Evolutionary conservation across 2,113 vertebrate species (phyloP).

Genomic region (Limnothrissa miodon): DNA sequence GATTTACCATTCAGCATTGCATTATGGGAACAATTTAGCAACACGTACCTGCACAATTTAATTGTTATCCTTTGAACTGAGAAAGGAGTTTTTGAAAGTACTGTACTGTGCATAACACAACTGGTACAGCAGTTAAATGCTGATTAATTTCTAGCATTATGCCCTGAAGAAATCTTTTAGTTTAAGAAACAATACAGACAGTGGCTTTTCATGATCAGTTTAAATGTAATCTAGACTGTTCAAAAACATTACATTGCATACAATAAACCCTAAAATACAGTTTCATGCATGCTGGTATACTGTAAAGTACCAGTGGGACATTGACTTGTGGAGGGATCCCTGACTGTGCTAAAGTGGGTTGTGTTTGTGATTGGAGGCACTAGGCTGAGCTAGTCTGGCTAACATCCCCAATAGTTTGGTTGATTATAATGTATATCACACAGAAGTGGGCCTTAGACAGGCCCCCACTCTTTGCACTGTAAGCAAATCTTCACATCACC

Average conservation of each 20-base stretch:
- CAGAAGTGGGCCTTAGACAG: not conserved
- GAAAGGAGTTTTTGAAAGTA: not conserved
- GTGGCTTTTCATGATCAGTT: not conserved
- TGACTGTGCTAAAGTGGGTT: too few species aligned
- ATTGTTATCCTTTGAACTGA: constrained; percentile 1
- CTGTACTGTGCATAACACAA: constrained; percentile 9
- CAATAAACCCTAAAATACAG: not conserved
- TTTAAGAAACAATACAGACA: not conserved
- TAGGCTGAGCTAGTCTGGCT: too few species aligned
- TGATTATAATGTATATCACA: not conserved
- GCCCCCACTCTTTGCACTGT: not conserved
- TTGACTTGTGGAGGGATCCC: too few species aligned
- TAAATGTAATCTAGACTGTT: not conserved
- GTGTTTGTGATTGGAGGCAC: too few species aligned
- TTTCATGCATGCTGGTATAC: not conserved
- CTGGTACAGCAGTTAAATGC: not conserved
- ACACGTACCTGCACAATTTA: not conserved
- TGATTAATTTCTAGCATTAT: not conserved
- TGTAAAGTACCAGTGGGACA: not conserved
- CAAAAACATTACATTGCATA: not conserved
- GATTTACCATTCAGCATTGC: not conserved
- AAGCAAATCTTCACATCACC: not conserved
- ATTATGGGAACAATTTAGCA: not conserved
- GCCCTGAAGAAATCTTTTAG: not conserved
- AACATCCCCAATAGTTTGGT: too few species aligned